Conservation (phyloP, 2,113 vertebrate genomes). For the Brienomyrus brachyistius region DNA sequence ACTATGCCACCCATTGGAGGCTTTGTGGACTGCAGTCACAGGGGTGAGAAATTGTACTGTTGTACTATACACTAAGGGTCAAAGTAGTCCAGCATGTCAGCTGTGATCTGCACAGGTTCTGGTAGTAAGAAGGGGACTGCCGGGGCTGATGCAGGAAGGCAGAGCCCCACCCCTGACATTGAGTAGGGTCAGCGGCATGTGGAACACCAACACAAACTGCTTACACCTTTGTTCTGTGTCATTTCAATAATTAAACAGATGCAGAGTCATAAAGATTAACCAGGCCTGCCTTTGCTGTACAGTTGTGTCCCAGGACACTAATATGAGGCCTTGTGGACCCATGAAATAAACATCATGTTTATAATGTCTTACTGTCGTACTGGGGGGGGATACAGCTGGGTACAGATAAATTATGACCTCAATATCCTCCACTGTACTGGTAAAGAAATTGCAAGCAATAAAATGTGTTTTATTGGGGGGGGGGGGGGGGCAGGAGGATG, state of each 20-base stretch:
- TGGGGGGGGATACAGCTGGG: not conserved
- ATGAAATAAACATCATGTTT: not conserved
- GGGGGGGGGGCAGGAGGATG: not conserved
- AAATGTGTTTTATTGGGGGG: not conserved
- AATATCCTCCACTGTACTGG: not conserved
- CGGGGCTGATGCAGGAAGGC: not conserved
- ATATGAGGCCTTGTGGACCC: not conserved
- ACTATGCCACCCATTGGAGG: not conserved
- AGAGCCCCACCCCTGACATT: constrained; percentile 13
- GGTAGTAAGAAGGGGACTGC: not conserved
- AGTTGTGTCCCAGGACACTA: constrained; percentile 9
- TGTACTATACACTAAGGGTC: constrained; percentile 19
- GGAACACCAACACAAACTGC: constrained; percentile 16
- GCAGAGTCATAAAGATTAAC: constrained; percentile 20
- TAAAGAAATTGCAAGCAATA: not conserved
- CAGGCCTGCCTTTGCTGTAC: constrained; percentile 5
- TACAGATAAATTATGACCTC: not conserved
- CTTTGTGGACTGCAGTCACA: not conserved
- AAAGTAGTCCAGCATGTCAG: constrained; percentile 12
- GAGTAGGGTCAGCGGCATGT: constrained; percentile 22
- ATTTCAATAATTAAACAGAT: constrained; percentile 30
- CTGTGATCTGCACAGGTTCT: constrained; percentile 2
- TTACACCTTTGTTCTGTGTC: constrained; percentile 15
- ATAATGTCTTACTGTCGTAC: not conserved
- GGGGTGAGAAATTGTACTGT: not conserved